Evolutionary conservation across 2,113 vertebrate genomes (phyloP), one percentile per base, ranked within the genome.

Genomic region (Ranitomeya imitator): DNA sequence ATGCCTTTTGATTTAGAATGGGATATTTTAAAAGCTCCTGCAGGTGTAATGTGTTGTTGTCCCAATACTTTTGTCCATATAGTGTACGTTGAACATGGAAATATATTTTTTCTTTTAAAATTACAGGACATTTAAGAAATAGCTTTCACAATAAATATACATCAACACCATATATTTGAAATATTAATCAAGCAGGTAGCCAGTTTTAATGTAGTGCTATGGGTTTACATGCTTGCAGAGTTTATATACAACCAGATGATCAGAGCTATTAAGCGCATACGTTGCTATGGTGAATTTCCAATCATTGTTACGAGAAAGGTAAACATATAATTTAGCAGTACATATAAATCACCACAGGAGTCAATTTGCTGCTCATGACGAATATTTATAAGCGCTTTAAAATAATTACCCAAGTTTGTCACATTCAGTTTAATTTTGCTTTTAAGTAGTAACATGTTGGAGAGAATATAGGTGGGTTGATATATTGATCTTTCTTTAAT

Each of bases 221-320:
- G 55, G 51, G 19, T 59, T 76, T 79, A 54, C 63, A 15, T 82
- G 67, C 52, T 55, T 77, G 80, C 19, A 54, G 80, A 77, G 31
- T 83, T 83, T 88, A 54, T 83, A 76, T 55, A 87, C 80, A 65
- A 88, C 59, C 73, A 76, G 87, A 83, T 88, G 71, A 87, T 87
- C 78, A 88, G 81, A 69, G 63, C 65, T 77, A 83, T 88, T 88
- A 83, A 82, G 83, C 83, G 77, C 73, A 76, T 83, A 73, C 65
- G 87, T 88, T 88, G 87, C 87, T 88, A 88, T 88, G 87, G 87
- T 88, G 87, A 88, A 83, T 83, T 88, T 88, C 87, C 87, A 88
- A 88, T 88, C 87, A 88, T 55, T 83, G 69, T 88, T 71, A 88
- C 65, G 69, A 88, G 87, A 83, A 88, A 83, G 80, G 80, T 88